Conservation (phyloP, 2,797 vertebrate genomes). For the Dallia pectoralis region DNA sequence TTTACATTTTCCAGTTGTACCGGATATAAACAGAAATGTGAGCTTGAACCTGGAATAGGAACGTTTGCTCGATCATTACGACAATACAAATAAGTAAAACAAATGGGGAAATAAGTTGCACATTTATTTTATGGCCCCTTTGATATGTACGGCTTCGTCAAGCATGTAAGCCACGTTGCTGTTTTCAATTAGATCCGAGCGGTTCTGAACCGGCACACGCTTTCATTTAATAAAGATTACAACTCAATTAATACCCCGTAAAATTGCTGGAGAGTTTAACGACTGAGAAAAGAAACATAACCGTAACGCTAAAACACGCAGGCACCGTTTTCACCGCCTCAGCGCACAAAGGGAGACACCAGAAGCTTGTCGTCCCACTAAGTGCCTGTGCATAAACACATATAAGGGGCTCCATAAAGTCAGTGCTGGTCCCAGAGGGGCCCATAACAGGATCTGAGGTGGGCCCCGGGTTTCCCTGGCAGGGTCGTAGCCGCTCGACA, state of each 20-base stretch:
- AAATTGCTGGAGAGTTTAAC: slow-evolving; percentile 75
- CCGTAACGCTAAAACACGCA: slow-evolving; percentile 69
- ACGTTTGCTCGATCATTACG: too few relatives aligned
- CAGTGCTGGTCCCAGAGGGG: slow-evolving; percentile 62
- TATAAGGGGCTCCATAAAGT: slow-evolving; percentile 76
- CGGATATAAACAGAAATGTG: background rate
- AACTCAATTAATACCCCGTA: slow-evolving; percentile 77
- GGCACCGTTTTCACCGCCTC: slow-evolving; percentile 57
- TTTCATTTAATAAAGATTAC: slow-evolving; percentile 73
- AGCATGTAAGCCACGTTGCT: slow-evolving; percentile 48
- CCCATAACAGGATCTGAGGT: slow-evolving; percentile 60
- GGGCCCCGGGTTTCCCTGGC: slow-evolving; percentile 53
- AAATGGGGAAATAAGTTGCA: background rate
- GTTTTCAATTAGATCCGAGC: slow-evolving; percentile 70
- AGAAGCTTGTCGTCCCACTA: slow-evolving; percentile 59
- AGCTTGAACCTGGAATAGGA: background rate
- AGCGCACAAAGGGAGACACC: slow-evolving; percentile 57
- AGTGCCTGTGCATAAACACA: slow-evolving; percentile 74
- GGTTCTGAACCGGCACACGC: slow-evolving; percentile 68
- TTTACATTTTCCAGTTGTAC: too few relatives aligned
- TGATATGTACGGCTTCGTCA: slow-evolving; percentile 28
- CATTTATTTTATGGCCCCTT: background rate
- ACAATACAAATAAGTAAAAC: background rate
- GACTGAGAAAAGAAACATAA: slow-evolving; percentile 68
- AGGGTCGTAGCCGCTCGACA: slow-evolving; percentile 43